A percentile compares a stretch with the other conserved stretches of the same genome.
Conservation (phyloP, 2,113 vertebrate species). For the Alligator sinensis region DNA sequence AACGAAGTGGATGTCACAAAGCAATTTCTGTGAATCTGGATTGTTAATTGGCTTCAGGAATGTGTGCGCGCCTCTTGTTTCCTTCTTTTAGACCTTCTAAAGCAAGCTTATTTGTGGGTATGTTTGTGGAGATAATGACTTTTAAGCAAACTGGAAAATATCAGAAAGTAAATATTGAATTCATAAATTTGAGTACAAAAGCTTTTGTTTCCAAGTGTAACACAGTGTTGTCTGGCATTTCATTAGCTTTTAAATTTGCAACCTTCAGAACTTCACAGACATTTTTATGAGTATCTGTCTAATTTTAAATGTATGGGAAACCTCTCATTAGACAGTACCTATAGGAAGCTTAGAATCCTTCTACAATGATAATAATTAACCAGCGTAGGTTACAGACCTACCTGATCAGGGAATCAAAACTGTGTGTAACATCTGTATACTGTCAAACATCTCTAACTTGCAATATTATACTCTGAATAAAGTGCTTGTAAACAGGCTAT, state of each 20-base stretch:
- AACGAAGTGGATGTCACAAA: rapidly evolving
- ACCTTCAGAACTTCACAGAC: background rate
- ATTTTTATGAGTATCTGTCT: background rate
- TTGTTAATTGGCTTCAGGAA: background rate
- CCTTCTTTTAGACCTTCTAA: background rate
- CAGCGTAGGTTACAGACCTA: background rate
- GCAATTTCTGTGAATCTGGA: background rate
- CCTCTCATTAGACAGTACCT: background rate
- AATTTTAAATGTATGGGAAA: background rate
- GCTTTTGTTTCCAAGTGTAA: background rate
- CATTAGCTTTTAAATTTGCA: background rate
- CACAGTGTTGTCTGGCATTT: background rate
- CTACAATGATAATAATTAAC: background rate
- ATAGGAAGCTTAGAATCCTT: background rate
- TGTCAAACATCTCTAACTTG: background rate
- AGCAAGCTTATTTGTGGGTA: background rate
- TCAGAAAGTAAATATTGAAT: background rate
- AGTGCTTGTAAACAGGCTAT: background rate
- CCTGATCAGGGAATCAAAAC: background rate
- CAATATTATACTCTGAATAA: background rate
- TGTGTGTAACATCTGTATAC: background rate
- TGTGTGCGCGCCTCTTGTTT: background rate
- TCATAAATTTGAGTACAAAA: background rate
- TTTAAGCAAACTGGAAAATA: background rate
- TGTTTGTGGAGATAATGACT: background rate